Conservation (phyloP, 1,140 invertebrate species). For the Fopius arisanus region DNA sequence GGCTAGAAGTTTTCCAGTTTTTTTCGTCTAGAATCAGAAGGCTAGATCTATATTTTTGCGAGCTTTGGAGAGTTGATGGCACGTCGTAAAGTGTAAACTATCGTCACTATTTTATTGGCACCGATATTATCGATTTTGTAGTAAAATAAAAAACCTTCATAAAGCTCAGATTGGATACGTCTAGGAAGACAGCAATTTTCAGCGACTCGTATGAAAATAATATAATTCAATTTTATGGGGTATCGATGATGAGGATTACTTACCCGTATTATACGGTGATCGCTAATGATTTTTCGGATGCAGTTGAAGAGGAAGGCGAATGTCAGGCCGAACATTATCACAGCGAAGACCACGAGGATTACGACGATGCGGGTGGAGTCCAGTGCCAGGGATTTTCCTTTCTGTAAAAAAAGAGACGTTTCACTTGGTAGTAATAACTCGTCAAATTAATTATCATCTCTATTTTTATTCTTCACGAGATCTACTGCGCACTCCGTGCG, state of each 20-base stretch:
- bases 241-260: constrained; percentile 39
- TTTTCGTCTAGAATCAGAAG: not conserved
- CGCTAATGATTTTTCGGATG: constrained; percentile 81
- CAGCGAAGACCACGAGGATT: constrained; percentile 87
- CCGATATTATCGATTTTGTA: not conserved
- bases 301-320: constrained; percentile 87
- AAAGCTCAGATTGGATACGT: not conserved
- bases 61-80: not conserved
- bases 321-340: constrained; percentile 87
- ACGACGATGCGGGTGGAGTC: constrained; percentile 82
- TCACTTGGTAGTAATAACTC: no score
- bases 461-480: no score
- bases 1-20: not conserved
- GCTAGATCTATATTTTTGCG: not conserved
- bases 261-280: constrained; percentile 86
- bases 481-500: no score
- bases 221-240: not conserved
- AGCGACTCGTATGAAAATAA: not conserved
- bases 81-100: not conserved
- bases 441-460: no score
- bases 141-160: not conserved
- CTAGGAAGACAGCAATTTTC: not conserved
- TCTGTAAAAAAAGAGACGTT: constrained; percentile 58
- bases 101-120: not conserved
- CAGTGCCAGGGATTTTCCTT: constrained; percentile 58